These are phyloP conservation scores for Indri indri DNA, from an alignment of 2,113 vertebrate genomes.

Conservation along the genomic window DNA sequence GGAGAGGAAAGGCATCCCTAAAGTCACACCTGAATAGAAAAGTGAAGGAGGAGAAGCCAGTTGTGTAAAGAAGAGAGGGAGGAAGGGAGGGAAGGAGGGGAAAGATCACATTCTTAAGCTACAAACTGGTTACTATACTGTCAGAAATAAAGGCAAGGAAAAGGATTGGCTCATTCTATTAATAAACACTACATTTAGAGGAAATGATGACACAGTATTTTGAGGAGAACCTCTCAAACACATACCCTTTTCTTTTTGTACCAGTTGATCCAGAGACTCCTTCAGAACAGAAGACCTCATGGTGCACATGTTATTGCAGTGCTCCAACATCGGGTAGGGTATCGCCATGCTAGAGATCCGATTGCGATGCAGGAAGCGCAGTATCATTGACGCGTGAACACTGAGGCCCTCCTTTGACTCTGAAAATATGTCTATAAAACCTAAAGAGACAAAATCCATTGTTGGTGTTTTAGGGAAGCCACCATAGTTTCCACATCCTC, in stretches of 20 bases:
- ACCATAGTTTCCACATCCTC: not conserved
- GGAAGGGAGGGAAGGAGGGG: fast-evolving
- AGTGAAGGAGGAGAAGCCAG: not conserved
- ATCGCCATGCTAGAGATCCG: conserved; percentile 93
- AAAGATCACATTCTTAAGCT: not conserved
- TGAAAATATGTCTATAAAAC: conserved; percentile 98
- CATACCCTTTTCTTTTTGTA: conserved; percentile 95
- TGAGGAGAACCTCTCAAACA: not conserved
- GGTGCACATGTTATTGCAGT: conserved; percentile 95
- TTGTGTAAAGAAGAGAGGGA: not conserved
- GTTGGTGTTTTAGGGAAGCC: not conserved
- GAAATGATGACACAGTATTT: not conserved
- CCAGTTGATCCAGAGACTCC: conserved; percentile 91
- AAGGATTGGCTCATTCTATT: not conserved
- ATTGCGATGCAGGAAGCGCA: conserved; percentile 95
- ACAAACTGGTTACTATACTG: not conserved
- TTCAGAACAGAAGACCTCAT: conserved; percentile 95
- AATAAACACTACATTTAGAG: not conserved
- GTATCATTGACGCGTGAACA: conserved; percentile 92
- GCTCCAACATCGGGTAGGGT: conserved; percentile 94
- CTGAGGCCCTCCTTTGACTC: conserved; percentile 93
- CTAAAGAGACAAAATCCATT: conserved; percentile 79
- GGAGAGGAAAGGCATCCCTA: not conserved
- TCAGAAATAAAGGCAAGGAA: not conserved
- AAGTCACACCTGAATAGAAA: not conserved